These are phyloP conservation scores for Ganaspis brasiliensis DNA, from an alignment of 2,888 invertebrate genomes.

Conservation along the genomic window DNA sequence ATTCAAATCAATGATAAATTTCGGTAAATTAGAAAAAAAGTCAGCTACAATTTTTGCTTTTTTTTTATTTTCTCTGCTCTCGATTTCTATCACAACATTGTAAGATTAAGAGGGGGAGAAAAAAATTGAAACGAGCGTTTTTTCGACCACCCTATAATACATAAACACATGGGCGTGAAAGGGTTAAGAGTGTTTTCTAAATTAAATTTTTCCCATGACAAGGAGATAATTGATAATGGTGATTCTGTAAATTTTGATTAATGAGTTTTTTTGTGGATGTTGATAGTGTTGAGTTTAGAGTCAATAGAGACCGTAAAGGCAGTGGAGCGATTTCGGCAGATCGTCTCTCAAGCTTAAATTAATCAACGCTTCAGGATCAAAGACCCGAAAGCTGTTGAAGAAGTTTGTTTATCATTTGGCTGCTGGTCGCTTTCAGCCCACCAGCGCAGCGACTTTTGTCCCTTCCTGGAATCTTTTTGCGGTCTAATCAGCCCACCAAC, in stretches of 20 bases:
- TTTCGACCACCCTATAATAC: too few species aligned
- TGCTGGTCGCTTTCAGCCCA: constrained; percentile 58
- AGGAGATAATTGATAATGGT: too few species aligned
- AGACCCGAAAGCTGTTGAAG: constrained; percentile 70
- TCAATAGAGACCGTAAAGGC: neutral
- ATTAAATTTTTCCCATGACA: too few species aligned
- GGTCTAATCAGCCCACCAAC: constrained; percentile 69
- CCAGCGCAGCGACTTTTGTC: constrained; percentile 60
- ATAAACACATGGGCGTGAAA: too few species aligned
- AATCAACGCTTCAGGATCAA: constrained; percentile 78
- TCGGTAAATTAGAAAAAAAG: too few species aligned
- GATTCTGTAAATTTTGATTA: constrained; percentile 7
- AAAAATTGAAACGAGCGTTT: too few species aligned
- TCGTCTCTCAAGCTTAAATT: constrained; percentile 74
- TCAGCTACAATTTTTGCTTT: too few species aligned
- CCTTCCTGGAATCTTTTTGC: constrained; percentile 70
- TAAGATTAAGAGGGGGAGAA: too few species aligned
- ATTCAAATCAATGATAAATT: too few species aligned
- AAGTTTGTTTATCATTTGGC: constrained; percentile 77
- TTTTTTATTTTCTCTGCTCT: too few species aligned
- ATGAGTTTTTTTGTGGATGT: neutral
- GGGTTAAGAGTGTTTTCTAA: too few species aligned
- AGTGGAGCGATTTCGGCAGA: constrained; percentile 53
- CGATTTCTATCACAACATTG: too few species aligned
- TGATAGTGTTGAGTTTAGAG: constrained; percentile 32